Evolutionary conservation across 2,113 vertebrate species (phyloP), one percentile per base, ranked within the genome.

Genomic region (Dascyllus trimaculatus): DNA sequence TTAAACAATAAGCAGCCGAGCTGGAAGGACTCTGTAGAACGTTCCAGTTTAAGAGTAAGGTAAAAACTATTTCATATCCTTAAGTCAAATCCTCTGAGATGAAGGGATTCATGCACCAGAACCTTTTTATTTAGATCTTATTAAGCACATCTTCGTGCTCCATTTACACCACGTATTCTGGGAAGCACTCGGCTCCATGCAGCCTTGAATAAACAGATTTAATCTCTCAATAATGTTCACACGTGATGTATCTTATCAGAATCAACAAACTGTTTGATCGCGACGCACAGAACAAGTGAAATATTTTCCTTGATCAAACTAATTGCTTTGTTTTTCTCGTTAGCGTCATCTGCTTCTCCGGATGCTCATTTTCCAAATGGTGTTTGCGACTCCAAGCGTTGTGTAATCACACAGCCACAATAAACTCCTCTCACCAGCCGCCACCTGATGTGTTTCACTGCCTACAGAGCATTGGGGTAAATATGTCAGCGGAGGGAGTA

Each of bases 401-500:
- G 45, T 63, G 5, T 38, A 49, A 71, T 62, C 46, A 38, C 67
- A 52, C 14, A 62, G 6, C 51, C 52, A 25, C 46, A 54, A 24
- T 67, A 38, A 58, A 49, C 40, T 78, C n/a, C 57, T 24, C 57
- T 17, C n/a, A 38, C 64, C 26, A 5, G 3, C 60, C 35, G 24
- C 19, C 21, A 59, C 32, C 75, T 75, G 25, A 69, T 29, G 52
- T 73, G 26, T 59, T 78, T 86, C 45, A 17, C 35, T 56, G 40
- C 64, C 73, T 13, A 38, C 25, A 65, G n/a, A 45, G 15, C 24
- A 63, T 76, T 74, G 75, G 25, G 22, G 70, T 80, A 84, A 86
- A 78, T 74, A 82, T 82, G 72, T 89, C 61, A 46, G 61, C 66
- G 64, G 32, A 66, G 58, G 72, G 46, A 76, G 43, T 80, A 72